Evolutionary conservation across 2,888 invertebrate genomes (phyloP), one percentile per base, ranked within the genome.

Genomic region (Dynastes hyllus): DNA sequence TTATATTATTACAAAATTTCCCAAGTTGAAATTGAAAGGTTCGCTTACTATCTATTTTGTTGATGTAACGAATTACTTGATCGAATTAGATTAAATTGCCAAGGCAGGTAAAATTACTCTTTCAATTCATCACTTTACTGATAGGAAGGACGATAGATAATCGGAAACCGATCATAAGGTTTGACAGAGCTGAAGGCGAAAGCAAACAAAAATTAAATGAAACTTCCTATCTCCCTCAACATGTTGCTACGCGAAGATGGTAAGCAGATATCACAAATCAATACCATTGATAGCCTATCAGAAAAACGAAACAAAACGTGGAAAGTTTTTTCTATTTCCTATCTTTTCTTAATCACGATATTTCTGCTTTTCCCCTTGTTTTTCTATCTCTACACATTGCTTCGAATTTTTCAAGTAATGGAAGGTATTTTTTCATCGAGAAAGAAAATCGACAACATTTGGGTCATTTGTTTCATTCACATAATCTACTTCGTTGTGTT

Each of bases 171-270:
- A 51, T 69, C 29, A 51, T 13, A 69, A 29, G 27, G 51, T 69
- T 69, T 51, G 51, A 22, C 51, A n/a, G 69, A 1, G 29, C 69
- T 27, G 13, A 9, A 69, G 69, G 51, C 51, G 69, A 69, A 29
- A 69, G 69, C 51, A 69, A 69, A 69, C 69, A 69, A 69, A 69
- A 69, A 69, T 69, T 69, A 69, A 69, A 69, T 69, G 13, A 69
- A 69, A 69, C 50, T 53, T 69, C 69, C 11, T 69, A 69, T 69
- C 69, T 16, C 29, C 69, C 29, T 69, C 69, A 51, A 51, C 69
- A 51, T 69, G 51, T 29, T 51, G 50, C 66, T 66, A 22, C 66
- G 27, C 27, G 13, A 22, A 51, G 51, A 51, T 29, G 51, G 69
- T 69, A 69, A 69, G 22, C 51, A 69, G 69, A 69, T 69, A 69